A percentile compares a stretch with the other conserved stretches of the same genome.
Evolutionary conservation across 2,888 invertebrate species (phyloP).

Genomic region (Cephus spinipes): DNA sequence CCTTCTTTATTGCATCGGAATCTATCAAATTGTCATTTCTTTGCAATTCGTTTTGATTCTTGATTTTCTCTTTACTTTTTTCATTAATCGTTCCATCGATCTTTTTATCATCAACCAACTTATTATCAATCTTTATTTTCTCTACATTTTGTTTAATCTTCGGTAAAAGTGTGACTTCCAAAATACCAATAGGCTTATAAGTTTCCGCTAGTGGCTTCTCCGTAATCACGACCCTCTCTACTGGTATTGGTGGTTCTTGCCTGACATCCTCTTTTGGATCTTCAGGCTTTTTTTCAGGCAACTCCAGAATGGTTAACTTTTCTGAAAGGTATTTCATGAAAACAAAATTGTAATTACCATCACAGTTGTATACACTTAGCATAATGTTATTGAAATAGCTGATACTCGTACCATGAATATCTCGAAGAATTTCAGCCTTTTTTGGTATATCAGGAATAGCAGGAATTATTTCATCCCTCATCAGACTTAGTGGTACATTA

Average conservation of each 20-base stretch:
- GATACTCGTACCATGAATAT: constrained; percentile 39
- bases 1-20: constrained; percentile 62
- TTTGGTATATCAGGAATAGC: constrained; percentile 34
- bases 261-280: constrained; percentile 42
- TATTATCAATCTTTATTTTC: constrained; percentile 73
- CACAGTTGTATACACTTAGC: neutral
- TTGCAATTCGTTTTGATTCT: constrained; percentile 58
- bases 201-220: constrained; percentile 48
- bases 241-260: constrained; percentile 62
- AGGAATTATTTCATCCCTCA: constrained; percentile 43
- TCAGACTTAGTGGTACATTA: constrained; percentile 49
- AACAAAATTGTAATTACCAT: neutral
- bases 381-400: neutral
- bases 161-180: constrained; percentile 30
- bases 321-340: neutral
- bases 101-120: constrained; percentile 33
- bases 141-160: constrained; percentile 72
- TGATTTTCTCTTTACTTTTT: constrained; percentile 28
- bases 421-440: constrained; percentile 30
- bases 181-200: constrained; percentile 27
- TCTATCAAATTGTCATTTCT: constrained; percentile 58
- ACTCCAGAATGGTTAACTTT: neutral
- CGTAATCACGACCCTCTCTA: constrained; percentile 55
- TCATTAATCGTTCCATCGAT: constrained; percentile 11
- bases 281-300: constrained; percentile 16